Evolutionary conservation across 2,113 vertebrate genomes (phyloP).

Genomic region (Bubo blakistoni): DNA sequence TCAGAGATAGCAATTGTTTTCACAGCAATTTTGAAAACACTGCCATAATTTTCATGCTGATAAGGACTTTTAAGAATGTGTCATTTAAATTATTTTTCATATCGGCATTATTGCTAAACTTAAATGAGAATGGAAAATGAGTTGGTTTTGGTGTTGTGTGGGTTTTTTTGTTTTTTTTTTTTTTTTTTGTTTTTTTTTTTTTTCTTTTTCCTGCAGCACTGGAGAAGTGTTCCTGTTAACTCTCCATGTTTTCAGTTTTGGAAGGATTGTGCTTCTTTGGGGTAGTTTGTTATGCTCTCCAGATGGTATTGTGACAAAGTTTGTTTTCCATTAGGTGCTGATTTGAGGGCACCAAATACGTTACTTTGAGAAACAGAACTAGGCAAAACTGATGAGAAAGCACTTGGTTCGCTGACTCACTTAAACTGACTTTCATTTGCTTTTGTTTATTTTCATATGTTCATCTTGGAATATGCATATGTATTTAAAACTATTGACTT

Average conservation of each 20-base stretch:
- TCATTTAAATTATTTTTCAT: background rate
- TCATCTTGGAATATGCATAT: background rate
- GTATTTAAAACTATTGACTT: background rate
- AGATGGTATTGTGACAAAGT: slow-evolving; percentile 12
- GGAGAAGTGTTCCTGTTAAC: background rate
- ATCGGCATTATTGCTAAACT: background rate
- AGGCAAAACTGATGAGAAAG: background rate
- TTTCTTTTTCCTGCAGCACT: fast-evolving
- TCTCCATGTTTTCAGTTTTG: background rate
- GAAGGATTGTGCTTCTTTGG: background rate
- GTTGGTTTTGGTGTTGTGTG: too few relatives aligned
- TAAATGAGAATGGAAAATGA: background rate
- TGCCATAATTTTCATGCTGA: background rate
- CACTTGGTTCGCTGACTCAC: background rate
- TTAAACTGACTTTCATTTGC: background rate
- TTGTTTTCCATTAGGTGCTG: background rate
- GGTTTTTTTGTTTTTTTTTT: background rate
- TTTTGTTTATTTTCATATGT: background rate
- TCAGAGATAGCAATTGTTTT: background rate
- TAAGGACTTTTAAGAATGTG: background rate
- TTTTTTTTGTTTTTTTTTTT: background rate
- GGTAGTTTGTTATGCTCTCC: background rate
- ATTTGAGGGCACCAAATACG: background rate
- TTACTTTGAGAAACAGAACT: background rate
- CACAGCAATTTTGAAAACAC: background rate